Evolutionary conservation across 2,888 invertebrate genomes (phyloP).

Genomic region (Fissipunctia ypsillon): DNA sequence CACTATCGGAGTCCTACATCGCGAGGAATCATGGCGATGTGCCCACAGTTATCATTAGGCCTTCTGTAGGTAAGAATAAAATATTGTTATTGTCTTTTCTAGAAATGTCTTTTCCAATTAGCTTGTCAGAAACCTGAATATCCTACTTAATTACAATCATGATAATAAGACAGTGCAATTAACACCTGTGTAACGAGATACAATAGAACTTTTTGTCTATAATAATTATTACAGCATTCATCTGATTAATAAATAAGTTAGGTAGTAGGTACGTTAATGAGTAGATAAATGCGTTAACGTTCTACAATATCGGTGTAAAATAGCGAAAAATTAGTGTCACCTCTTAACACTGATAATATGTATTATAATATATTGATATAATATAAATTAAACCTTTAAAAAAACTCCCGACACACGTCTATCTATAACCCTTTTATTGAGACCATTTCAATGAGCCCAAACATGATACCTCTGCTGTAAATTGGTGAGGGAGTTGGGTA

Average conservation of each 20-base stretch:
- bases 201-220: neutral
- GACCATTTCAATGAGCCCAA: no score
- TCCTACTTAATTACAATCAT: neutral
- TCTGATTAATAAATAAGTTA: neutral
- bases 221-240: neutral
- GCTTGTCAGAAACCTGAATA: neutral
- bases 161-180: neutral
- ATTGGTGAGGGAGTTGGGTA: no score
- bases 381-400: no score
- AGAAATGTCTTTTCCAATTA: neutral
- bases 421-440: no score
- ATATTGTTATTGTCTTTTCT: neutral
- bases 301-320: neutral
- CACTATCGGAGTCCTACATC: slow-evolving; percentile 70
- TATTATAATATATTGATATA: no score
- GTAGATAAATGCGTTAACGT: no score
- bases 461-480: no score
- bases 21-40: slow-evolving; percentile 64
- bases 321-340: neutral
- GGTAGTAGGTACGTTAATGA: no score
- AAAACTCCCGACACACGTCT: no score
- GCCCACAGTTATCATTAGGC: slow-evolving; percentile 71
- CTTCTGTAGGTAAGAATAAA: slow-evolving; percentile 69
- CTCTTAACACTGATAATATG: no score
- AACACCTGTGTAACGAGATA: neutral